Percentiles rank a stretch among this genome's conserved stretches.
Conservation (phyloP, 2,888 invertebrate species). For the Nebria brevicollis region DNA sequence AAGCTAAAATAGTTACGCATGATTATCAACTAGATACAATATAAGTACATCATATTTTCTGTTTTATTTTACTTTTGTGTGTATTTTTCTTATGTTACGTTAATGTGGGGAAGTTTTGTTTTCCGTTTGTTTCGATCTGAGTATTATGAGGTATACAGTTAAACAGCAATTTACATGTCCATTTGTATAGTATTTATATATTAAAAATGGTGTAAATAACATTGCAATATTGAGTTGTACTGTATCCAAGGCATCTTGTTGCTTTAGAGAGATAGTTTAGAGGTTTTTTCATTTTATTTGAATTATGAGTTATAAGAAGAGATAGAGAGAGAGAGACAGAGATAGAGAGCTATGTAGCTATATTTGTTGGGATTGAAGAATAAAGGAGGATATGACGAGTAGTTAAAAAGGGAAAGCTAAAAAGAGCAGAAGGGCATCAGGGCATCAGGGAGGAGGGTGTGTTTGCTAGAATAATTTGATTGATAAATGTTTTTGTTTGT, state of each 20-base stretch:
- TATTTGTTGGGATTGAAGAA: not conserved
- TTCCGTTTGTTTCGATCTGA: slow-evolving; percentile 33
- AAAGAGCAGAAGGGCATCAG: slow-evolving; percentile 5
- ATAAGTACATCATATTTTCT: slow-evolving; percentile 63
- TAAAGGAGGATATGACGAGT: not conserved
- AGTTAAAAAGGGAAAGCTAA: not conserved
- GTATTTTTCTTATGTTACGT: slow-evolving; percentile 1
- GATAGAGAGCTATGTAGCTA: not conserved
- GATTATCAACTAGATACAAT: slow-evolving; percentile 57
- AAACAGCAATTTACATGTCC: slow-evolving; percentile 45
- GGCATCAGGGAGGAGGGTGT: not conserved
- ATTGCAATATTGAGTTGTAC: slow-evolving; percentile 60
- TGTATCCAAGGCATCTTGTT: slow-evolving; percentile 65
- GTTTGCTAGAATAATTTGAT: not conserved
- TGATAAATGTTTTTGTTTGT: not conserved
- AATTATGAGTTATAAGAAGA: slow-evolving; percentile 19
- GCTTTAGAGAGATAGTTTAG: slow-evolving; percentile 51
- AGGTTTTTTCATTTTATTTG: slow-evolving; percentile 3
- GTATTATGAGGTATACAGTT: slow-evolving; percentile 47
- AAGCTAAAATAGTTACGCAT: slow-evolving; percentile 43
- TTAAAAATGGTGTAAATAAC: slow-evolving; percentile 55
- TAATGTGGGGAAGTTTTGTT: slow-evolving; percentile 37
- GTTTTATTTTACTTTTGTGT: not conserved
- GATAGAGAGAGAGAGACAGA: slow-evolving; percentile 2
- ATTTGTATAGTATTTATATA: slow-evolving; percentile 48